Evolutionary conservation across 2,888 invertebrate genomes (phyloP).

Genomic region (Dorcus parallelipipedus): DNA sequence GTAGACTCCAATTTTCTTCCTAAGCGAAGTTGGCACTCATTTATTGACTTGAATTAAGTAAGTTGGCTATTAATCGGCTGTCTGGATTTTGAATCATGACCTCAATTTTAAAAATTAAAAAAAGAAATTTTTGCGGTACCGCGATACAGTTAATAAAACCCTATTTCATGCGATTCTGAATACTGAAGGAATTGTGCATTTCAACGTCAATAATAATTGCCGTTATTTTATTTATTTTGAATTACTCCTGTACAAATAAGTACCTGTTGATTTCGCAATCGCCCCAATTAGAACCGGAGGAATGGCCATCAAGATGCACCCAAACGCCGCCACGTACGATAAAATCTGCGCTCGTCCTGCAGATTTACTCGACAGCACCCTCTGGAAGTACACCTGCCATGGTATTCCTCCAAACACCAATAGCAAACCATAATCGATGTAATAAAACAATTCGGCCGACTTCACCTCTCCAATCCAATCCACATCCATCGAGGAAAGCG

Average conservation of each 20-base stretch:
- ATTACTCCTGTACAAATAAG: conserved; percentile 27
- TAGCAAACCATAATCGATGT: conserved; percentile 84
- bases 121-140: too few species aligned
- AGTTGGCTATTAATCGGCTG: too few species aligned
- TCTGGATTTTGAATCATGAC: too few species aligned
- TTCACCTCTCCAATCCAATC: conserved; percentile 87
- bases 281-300: conserved; percentile 97
- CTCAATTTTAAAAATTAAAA: too few species aligned
- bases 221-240: too few species aligned
- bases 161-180: too few species aligned
- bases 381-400: conserved; percentile 99
- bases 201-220: too few species aligned
- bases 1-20: too few species aligned
- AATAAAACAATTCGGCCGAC: conserved; percentile 71
- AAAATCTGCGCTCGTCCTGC: conserved; percentile 89
- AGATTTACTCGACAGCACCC: conserved; percentile 94
- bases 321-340: conserved; percentile 93
- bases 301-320: conserved; percentile 95
- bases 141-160: too few species aligned
- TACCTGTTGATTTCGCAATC: conserved; percentile 92
- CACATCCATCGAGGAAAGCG: conserved; percentile 76
- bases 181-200: too few species aligned
- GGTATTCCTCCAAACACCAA: conserved; percentile 95
- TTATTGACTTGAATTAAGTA: too few species aligned
- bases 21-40: too few species aligned